Evolutionary conservation across 2,113 vertebrate species (phyloP).

Genomic region (Rhinolophus sinicus): DNA sequence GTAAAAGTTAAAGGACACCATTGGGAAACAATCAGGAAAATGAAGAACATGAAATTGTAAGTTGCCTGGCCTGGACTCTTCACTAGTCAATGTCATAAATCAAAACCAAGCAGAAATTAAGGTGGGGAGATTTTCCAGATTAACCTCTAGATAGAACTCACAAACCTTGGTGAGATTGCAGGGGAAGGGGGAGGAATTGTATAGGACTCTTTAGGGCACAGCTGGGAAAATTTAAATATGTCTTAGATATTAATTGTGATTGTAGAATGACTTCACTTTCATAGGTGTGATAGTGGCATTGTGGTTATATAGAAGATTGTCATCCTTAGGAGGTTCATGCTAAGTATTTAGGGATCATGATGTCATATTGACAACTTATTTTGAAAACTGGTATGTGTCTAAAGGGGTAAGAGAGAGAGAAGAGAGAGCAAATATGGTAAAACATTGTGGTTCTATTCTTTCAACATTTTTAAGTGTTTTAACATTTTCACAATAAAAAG

Average conservation of each 20-base stretch:
- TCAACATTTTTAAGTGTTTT: not conserved
- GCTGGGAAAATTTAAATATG: not conserved
- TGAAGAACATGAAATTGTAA: not conserved
- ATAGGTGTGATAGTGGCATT: not conserved
- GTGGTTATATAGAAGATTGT: not conserved
- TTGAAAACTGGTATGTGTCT: not conserved
- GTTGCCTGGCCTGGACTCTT: not conserved
- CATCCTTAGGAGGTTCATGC: not conserved
- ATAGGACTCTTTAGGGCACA: not conserved
- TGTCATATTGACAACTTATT: not conserved
- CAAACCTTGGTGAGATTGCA: not conserved
- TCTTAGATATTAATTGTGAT: not conserved
- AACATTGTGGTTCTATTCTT: not conserved
- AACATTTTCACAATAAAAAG: slow-evolving; percentile 26
- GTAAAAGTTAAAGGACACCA: not conserved
- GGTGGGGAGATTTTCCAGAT: not conserved
- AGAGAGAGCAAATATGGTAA: not conserved
- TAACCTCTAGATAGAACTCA: not conserved
- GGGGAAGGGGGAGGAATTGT: not conserved
- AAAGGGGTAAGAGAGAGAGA: not conserved
- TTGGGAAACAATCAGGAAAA: not conserved
- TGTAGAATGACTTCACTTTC: not conserved
- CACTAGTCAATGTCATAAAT: not conserved
- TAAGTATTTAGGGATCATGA: not conserved
- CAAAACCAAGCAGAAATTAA: slow-evolving; percentile 15